A percentile compares a stretch with the other conserved stretches of the same genome.
Evolutionary conservation across 2,113 vertebrate species (phyloP).

Genomic region (Eurystomus gularis): DNA sequence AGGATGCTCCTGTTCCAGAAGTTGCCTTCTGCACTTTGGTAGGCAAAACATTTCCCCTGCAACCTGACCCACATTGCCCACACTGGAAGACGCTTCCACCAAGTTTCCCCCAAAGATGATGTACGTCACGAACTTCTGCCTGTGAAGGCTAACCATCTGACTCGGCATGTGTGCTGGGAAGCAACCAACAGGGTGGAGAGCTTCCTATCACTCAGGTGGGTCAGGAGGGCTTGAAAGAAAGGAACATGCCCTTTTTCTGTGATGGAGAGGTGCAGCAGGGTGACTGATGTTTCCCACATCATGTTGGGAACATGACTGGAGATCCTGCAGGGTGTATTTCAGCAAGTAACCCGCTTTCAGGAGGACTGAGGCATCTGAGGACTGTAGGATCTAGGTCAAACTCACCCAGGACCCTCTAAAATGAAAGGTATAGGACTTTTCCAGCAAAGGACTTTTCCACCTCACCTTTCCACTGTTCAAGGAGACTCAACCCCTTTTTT

Average conservation of each 20-base stretch:
- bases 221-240: background rate
- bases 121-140: rapidly evolving
- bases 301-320: background rate
- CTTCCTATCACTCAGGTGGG: background rate
- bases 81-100: rapidly evolving
- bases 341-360: background rate
- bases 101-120: background rate
- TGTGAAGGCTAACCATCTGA: too few species aligned
- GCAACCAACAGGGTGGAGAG: background rate
- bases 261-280: background rate
- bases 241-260: background rate
- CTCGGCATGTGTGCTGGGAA: background rate
- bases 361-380: background rate
- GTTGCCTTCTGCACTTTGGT: background rate
- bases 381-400: background rate
- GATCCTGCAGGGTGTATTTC: background rate
- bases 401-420: background rate
- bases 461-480: background rate
- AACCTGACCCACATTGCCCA: rapidly evolving
- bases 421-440: background rate
- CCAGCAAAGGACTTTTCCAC: background rate
- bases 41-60: background rate
- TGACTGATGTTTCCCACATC: rapidly evolving
- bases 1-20: background rate
- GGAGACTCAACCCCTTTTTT: background rate